These are phyloP conservation scores for Microlaimidae sp. DNA, from an alignment of 2,888 invertebrate genomes.

Conservation along the genomic window DNA sequence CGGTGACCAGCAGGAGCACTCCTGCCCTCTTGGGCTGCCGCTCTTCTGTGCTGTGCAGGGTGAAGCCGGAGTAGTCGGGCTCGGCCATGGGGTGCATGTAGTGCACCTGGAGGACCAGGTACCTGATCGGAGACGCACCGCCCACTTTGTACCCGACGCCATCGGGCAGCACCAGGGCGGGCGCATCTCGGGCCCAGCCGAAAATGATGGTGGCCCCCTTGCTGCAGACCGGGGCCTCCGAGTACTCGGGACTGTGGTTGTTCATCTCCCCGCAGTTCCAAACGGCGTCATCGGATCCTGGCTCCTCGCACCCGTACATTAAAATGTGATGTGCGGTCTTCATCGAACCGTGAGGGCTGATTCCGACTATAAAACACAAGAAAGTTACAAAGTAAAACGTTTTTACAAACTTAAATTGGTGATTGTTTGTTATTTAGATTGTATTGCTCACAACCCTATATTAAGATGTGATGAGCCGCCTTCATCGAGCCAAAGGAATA, in stretches of 20 bases:
- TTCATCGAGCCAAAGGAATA: too few relatives aligned
- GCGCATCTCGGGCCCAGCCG: constrained; percentile 85
- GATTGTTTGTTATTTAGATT: too few relatives aligned
- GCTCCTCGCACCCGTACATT: constrained; percentile 67
- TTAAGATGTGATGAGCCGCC: too few relatives aligned
- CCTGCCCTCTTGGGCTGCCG: constrained; percentile 71
- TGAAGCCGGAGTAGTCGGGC: constrained; percentile 64
- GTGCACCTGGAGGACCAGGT: constrained; percentile 81
- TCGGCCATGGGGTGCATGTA: constrained; percentile 43
- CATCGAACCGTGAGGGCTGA: constrained; percentile 76
- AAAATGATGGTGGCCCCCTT: constrained; percentile 52
- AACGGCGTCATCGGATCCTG: constrained; percentile 52
- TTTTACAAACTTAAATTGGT: too few relatives aligned
- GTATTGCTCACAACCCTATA: too few relatives aligned
- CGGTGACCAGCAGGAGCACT: constrained; percentile 69
- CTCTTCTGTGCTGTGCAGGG: constrained; percentile 56
- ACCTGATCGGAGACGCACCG: constrained; percentile 58
- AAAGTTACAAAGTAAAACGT: too few relatives aligned
- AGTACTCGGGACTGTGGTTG: constrained; percentile 35
- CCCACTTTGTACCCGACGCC: constrained; percentile 86
- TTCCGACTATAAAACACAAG: constrained; percentile 79
- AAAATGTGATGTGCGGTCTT: constrained; percentile 81
- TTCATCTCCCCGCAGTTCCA: constrained; percentile 90
- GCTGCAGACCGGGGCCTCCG: constrained; percentile 53
- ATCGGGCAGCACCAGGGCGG: constrained; percentile 56